Evolutionary conservation across 2,797 vertebrate species (phyloP), one percentile per base, ranked within the genome.

Genomic region (Chaenodraco wilsoni): DNA sequence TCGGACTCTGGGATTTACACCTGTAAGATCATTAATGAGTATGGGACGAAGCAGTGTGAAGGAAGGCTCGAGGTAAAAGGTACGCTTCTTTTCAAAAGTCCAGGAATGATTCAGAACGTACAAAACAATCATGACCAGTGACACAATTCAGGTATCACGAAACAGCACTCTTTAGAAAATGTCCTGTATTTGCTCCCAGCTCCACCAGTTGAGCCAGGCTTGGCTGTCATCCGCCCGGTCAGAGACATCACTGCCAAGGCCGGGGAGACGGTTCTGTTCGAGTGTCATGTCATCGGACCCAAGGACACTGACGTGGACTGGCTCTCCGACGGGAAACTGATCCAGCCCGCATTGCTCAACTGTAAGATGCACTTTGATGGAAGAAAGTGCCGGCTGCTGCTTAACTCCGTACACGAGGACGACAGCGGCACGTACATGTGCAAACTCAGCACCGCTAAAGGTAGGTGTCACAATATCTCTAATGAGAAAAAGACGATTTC

Each of bases 281-380:
- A 99, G 94, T 99, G 98, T 90, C 92, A 97, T 78, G 84, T 94
- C 60, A 88, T 90, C 0, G 97, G 96, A 49, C 97, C 96, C 0
- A 94, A 96, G 49, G 98, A 99, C 91, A 95, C 96, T 43, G 98
- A 99, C 12, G 97, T 99, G 74, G 98, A 99, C 91, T 99, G 98
- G 98, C 92, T 99, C 40, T 96, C 96, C 6, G 95, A 96, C 14
- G 97, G 97, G 66, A 97, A 96, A 85, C 96, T 99, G 88, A 96
- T 99, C 89, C 98, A 99, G 90, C 98, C 98, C 0, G 97, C 98
- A 0, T 88, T 99, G 88, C 96, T 99, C 84, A 97, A 98, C 94
- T 99, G 98, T 88, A 99, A 99, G 94, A 99, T 99, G 98, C 97
- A 99, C 92, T 99, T 99, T 67, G 97, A 99, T 5, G 98, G 98